Evolutionary conservation across 92 coral and sea anemone species (phyloP), one percentile per base, ranked within the genome.

Genomic region (Phenganax subtilis): DNA sequence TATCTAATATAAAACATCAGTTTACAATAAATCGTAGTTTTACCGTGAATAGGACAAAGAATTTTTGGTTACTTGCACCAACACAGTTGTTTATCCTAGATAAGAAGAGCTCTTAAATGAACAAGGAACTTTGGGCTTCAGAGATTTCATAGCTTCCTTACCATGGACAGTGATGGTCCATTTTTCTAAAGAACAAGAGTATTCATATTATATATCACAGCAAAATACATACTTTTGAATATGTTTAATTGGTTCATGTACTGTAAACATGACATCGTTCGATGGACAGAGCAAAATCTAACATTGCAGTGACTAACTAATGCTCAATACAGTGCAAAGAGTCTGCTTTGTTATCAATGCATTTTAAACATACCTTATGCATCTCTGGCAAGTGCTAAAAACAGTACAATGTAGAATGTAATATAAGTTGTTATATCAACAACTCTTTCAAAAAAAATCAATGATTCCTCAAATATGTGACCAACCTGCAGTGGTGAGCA

Each of bases 51-150:
- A 94, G 79, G 25, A 94, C 90, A 80, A 94, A 94, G 86, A 90
- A 94, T 85, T 94, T 94, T 76, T 94, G 98, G 72, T 94, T 94
- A 68, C 92, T 96, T 86, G 88, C 98, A 16, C 98, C 98, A 72
- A 94, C 98, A 89, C 98, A 94, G 65, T 94, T 94, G 76, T 94
- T 94, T 53, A 94, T 94, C 98, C 98, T 94, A 57, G 10, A 28
- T 37, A 27, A 72, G n/a, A 8, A 31, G 7, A 72, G 8, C 52
- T 47, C 53, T 28, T 7, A 28, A 68, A 12, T 28, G 15, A 31
- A 25, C 25, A 71, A 20, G 54, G 3, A 71, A 20, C 29, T 5
- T 31, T 52, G 47, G 47, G 47, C 47, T 37, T 37, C 27, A 9
- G 0, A 12, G 55, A 28, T 20, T 0, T 9, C 20, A 20, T 76